Evolutionary conservation across 2,888 invertebrate species (phyloP).

Genomic region (Silvanus unidentatus): DNA sequence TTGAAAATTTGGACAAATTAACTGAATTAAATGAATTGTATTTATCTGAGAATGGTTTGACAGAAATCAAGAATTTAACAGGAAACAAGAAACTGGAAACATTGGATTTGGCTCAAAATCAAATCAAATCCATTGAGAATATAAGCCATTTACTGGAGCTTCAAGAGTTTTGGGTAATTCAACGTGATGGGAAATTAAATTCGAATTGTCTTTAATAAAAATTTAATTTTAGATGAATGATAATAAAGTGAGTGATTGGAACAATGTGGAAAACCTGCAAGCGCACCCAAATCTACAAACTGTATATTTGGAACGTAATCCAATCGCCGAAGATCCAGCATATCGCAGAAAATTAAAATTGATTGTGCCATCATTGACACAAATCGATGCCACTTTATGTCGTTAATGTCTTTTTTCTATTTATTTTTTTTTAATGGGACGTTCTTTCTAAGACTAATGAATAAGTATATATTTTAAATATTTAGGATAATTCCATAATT

Average conservation of each 20-base stretch:
- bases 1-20: slow-evolving; percentile 77
- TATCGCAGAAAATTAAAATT: slow-evolving; percentile 90
- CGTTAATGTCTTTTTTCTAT: slow-evolving; percentile 48
- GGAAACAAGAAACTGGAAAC: slow-evolving; percentile 69
- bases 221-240: slow-evolving; percentile 69
- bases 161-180: slow-evolving; percentile 91
- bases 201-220: not conserved
- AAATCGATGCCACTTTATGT: slow-evolving; percentile 94
- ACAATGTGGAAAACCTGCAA: slow-evolving; percentile 67
- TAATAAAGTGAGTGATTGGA: slow-evolving; percentile 82
- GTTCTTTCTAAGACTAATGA: too few relatives aligned
- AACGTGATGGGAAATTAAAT: not conserved
- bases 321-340: slow-evolving; percentile 73
- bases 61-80: slow-evolving; percentile 68
- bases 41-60: slow-evolving; percentile 88
- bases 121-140: slow-evolving; percentile 73
- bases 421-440: not conserved
- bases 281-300: slow-evolving; percentile 66
- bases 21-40: slow-evolving; percentile 80
- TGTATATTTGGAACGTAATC: slow-evolving; percentile 92
- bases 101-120: slow-evolving; percentile 85
- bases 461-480: too few relatives aligned
- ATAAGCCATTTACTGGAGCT: slow-evolving; percentile 69
- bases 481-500: too few relatives aligned
- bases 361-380: slow-evolving; percentile 75